Base-by-base conservation (phyloP, 2,797 vertebrate species). In the Pelochelys cantorii region DNA sequence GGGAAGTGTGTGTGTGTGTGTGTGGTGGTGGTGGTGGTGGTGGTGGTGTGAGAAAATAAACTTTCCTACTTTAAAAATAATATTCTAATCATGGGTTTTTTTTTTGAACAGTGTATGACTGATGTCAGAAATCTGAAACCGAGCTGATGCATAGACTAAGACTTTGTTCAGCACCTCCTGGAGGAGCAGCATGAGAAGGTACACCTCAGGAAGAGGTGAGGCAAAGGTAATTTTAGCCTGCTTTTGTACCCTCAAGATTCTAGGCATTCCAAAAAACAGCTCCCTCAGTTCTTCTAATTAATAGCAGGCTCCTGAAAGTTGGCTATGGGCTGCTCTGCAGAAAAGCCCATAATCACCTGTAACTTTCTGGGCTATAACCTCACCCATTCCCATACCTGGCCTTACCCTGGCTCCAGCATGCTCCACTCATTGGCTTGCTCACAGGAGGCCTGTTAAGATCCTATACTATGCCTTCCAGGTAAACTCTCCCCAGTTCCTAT, bases 291-390 rank as follows among this genome's bases (percentile, higher is more conserved):
- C 15, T 77, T 87, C 12, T 79, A 59, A 11, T 25, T 75, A 0
- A 0, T 42, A 37, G 25, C 29, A 89, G 56, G 25, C 2, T 79
- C 75, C n/a, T 85, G 7, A 20, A 1, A 0, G 18, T n/a, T 71
- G 74, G 27, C 18, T 14, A 13, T 29, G 12, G 59, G 3, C 0
- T 0, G 31, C 4, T 79, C 29, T 34, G 7, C 25, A 85, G 31
- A 79, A 12, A 55, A 71, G 29, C 5, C n/a, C 65, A 79, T 42
- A 7, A 7, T 83, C 59, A 84, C 31, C 31, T 75, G 25, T 52
- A 71, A 15, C 18, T 11, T 8, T 71, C 7, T 13, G 18, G 78
- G 80, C 18, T 42, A 22, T 71, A n/a, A 37, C 11, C 68, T 71
- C 68, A 71, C n/a, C 34, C 10, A 71, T 71, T 37, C 68, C 20